Base-by-base conservation (phyloP, 1,140 invertebrate species). In the Teleogryllus occipitalis region DNA sequence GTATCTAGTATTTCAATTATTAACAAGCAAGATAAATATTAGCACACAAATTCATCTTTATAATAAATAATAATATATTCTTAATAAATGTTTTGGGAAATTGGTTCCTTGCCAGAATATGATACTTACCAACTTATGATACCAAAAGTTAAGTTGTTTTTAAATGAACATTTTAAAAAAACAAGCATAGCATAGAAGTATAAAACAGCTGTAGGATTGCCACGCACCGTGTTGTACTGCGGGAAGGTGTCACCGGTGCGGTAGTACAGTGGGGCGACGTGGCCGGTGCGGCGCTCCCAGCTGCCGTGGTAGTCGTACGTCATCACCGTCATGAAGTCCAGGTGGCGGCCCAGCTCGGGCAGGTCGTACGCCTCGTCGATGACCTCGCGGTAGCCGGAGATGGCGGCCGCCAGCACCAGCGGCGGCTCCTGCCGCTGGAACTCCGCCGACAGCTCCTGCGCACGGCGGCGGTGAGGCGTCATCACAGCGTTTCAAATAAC, bases 361-460 rank as follows among this genome's bases (percentile, higher is more conserved):
- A 97, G 86, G 81, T 97, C 94, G 82, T 97, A 98, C 0, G 93
- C 94, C 7, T 90, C 87, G 80, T 94, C 92, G 14, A 97, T 94
- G 0, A 97, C 93, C 86, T 97, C 95, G 82, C 95, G 94, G 83
- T 96, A 97, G 0, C 95, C 95, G 0, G 95, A 96, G 7, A 98
- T 87, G 0, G 95, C 92, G 0, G 95, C 92, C 2, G 95, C 93
- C n/a, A 98, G 83, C 15, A 92, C 86, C 78, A 96, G 88, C 22
- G 86, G 88, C 6, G 93, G 90, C 78, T 89, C 87, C 75, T 92
- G 87, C 79, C 89, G 87, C 65, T 93, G 90, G 83, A 97, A 95
- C 46, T 92, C 93, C 21, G 87, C 85, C 27, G 91, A 89, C n/a
- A 98, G 82, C 86, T 97, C 96, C 89, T 95, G 83, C 8, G 86